Evolutionary conservation across 35 echinoderm and acorn worm genomes (phyloP), one percentile per base, ranked within the genome.

Genomic region (Apostichopus californicus): DNA sequence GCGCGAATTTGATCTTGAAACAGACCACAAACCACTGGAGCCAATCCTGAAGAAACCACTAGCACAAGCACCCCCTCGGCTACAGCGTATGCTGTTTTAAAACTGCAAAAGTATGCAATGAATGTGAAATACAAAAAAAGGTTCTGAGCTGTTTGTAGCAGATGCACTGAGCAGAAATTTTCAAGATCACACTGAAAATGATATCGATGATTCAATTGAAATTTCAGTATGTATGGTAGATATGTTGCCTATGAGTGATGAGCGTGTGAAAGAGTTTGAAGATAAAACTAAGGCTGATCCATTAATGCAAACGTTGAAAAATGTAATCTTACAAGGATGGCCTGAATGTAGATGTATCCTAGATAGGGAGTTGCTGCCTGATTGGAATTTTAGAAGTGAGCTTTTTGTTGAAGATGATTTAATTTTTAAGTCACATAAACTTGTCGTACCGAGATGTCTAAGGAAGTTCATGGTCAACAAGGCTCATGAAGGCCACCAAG

Each of bases 1-100:
- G 9, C 56, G 56, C 18, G 63, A 73, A 70, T 55, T 90, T 7
- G 57, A 89, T 10, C 78, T 93, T 8, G 86, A 93, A 81, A 79
- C 71, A 9, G 92, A 89, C 78, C 92, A 90, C 65, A 93, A 93
- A 28, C 92, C 92, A 5, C 34, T 93, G 46, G n/a, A 77, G 46
- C 53, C 20, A 80, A 92, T 59, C 17, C 58, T 93, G 20, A 77
- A 90, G 14, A 88, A 89, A 34, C 84, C 83, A 59, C 56, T 79
- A 25, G 79, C 63, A 12, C 57, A 93, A 80, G 60, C 54, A 22
- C 12, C 65, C 8, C 60, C 90, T 78, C 20, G 92, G 3, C 34
- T 93, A 5, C 73, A 89, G 58, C 4, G 84, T 56, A 93, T 89
- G 83, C 56, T 90, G 61, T 15, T 25, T 25, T 75, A 22, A 9